Conservation (phyloP, 37 sponge, comb jelly and placozoan genomes). For the Sycon ciliatum region DNA sequence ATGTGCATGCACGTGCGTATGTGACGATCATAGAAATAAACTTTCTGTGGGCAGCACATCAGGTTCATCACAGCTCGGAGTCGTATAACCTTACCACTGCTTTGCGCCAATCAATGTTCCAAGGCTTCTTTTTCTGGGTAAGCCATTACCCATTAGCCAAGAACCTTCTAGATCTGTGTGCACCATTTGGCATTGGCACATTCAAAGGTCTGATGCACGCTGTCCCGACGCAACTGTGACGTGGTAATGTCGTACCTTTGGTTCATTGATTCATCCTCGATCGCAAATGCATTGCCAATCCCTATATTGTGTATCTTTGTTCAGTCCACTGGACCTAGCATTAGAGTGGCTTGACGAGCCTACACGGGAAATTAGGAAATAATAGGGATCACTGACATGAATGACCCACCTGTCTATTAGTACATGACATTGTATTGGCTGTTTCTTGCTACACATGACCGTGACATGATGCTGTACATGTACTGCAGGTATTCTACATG, state of each 20-base stretch:
- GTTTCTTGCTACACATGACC: neutral
- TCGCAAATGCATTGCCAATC: neutral
- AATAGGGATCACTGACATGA: conserved; percentile 30
- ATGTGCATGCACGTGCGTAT: neutral
- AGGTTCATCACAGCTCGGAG: conserved; percentile 88
- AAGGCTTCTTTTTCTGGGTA: conserved; percentile 67
- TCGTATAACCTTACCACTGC: conserved; percentile 87
- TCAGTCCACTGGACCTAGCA: no score
- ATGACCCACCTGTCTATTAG: conserved; percentile 26
- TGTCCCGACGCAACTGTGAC: neutral
- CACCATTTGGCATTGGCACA: neutral
- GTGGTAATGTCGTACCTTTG: neutral
- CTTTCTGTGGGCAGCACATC: conserved; percentile 84
- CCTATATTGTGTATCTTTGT: neutral
- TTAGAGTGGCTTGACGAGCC: no score
- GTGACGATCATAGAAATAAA: conserved; percentile 48
- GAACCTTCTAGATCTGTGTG: no score
- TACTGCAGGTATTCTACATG: conserved; percentile 61
- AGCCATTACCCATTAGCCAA: no score
- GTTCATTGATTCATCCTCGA: neutral
- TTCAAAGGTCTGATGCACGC: neutral
- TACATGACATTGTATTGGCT: no score
- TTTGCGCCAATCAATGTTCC: conserved; percentile 65
- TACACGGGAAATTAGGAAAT: no score
- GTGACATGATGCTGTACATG: neutral